Evolutionary conservation across 2,113 vertebrate genomes (phyloP).

Genomic region (Melanerpes formicivorus): DNA sequence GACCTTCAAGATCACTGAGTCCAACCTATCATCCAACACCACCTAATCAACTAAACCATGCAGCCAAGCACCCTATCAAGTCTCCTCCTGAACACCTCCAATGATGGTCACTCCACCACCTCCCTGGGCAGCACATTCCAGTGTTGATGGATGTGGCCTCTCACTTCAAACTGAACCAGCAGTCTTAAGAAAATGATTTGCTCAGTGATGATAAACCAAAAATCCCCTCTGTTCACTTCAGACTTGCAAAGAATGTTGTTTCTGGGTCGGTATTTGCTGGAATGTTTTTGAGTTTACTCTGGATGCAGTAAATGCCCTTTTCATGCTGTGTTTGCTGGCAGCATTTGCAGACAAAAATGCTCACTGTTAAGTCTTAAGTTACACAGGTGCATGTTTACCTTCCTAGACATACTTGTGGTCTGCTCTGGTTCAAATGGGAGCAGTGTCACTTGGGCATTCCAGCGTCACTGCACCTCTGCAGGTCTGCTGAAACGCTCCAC

Average conservation of each 20-base stretch:
- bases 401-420: background rate
- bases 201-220: background rate
- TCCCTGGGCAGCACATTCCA: too few relatives aligned
- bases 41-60: too few relatives aligned
- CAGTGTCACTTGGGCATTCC: background rate
- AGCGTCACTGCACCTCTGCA: background rate
- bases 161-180: background rate
- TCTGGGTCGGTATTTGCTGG: conserved; percentile 1
- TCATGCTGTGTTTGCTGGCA: background rate
- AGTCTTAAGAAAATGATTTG: background rate
- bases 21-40: too few relatives aligned
- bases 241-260: conserved; percentile 18
- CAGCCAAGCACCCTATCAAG: too few relatives aligned
- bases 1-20: too few relatives aligned
- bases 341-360: background rate
- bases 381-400: background rate
- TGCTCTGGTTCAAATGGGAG: background rate
- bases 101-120: too few relatives aligned
- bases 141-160: background rate
- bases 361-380: background rate
- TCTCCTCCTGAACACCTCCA: too few relatives aligned
- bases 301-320: background rate
- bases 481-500: background rate
- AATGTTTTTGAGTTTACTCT: conserved; percentile 26
- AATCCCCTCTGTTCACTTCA: background rate